Percentiles rank a stretch among this genome's conserved stretches.
Conservation (phyloP, 2,113 vertebrate genomes). For the Brachypodius melanocephalos region DNA sequence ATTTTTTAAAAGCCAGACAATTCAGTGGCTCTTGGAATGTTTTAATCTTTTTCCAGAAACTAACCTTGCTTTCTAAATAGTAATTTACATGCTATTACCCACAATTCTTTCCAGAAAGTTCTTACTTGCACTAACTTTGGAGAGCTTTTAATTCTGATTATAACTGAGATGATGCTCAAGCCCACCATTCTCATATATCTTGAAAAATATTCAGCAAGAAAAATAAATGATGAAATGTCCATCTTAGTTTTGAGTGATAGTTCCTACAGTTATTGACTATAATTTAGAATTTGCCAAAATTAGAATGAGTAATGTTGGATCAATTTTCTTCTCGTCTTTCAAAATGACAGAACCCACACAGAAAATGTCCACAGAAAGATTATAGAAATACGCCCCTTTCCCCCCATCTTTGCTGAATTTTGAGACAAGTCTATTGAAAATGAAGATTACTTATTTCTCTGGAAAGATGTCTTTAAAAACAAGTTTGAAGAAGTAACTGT, state of each 20-base stretch:
- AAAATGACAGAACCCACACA: neutral
- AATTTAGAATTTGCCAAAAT: constrained; percentile 5
- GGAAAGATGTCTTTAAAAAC: neutral
- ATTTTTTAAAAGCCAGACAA: neutral
- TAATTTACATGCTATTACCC: neutral
- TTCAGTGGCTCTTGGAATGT: neutral
- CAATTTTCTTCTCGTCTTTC: constrained; percentile 1
- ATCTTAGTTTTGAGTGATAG: neutral
- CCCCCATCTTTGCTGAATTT: neutral
- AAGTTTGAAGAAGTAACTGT: neutral
- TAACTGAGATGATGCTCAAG: neutral
- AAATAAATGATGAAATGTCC: neutral
- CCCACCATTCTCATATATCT: neutral
- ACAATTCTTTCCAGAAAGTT: neutral
- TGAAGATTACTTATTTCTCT: neutral
- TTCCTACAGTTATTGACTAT: neutral
- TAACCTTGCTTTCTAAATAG: neutral
- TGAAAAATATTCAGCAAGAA: neutral
- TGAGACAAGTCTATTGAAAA: neutral
- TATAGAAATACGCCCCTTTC: neutral
- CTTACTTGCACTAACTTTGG: neutral
- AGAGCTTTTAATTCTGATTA: neutral
- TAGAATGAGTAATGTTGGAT: neutral
- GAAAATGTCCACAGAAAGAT: neutral
- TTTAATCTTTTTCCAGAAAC: neutral